Conservation (phyloP, 2,113 vertebrate species). For the Dipodomys ordii region DNA sequence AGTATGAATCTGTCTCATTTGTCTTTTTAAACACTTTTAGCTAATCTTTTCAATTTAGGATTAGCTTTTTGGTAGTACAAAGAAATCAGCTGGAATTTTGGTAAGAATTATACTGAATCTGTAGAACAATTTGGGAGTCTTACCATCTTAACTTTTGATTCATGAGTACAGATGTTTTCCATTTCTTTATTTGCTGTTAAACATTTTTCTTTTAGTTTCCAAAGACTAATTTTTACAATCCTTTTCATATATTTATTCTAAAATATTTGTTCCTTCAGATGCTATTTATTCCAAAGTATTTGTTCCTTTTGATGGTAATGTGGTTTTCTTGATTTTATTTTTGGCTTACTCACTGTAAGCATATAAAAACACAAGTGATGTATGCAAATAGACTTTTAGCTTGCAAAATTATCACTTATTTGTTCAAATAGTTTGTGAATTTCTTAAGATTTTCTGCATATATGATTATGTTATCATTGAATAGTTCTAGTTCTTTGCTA, state of each 20-base stretch:
- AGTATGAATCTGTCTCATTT: background rate
- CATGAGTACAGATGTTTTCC: background rate
- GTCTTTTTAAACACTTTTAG: background rate
- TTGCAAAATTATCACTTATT: background rate
- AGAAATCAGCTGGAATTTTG: background rate
- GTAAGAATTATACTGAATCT: background rate
- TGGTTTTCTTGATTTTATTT: background rate
- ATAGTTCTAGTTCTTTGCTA: background rate
- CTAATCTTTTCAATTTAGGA: background rate
- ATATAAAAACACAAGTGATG: background rate
- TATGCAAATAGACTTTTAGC: background rate
- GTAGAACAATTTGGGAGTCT: background rate
- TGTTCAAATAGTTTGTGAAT: background rate
- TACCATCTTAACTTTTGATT: background rate
- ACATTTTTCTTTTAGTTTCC: slow-evolving; percentile 15
- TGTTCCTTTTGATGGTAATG: background rate
- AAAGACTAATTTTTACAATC: background rate
- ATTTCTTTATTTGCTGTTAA: slow-evolving; percentile 19
- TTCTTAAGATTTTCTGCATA: background rate
- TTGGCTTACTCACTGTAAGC: background rate
- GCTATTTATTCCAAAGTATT: background rate
- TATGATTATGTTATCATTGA: background rate
- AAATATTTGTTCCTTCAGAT: background rate
- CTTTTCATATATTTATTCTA: background rate
- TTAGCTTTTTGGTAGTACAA: background rate